A percentile compares a stretch with the other conserved stretches of the same genome.
phyloP scores from a whole-genome alignment of 1,140 invertebrate genomes.

The Temnothorax curvispinosus region DNA sequence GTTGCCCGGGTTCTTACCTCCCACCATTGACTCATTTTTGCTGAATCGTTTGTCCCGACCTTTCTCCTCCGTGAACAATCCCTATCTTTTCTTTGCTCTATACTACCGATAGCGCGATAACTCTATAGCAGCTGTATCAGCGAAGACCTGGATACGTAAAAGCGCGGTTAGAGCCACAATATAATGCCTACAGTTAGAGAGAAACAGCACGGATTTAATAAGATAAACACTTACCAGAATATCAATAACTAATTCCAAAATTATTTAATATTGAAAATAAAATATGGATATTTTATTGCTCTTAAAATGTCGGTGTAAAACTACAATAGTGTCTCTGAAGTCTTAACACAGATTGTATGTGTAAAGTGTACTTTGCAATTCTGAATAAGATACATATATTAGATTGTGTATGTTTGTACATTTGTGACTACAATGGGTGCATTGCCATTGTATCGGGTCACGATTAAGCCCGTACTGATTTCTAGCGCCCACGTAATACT shows the following conservation, averaged over 20 bases:
- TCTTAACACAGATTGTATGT: slow-evolving; percentile 42
- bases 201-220: not conserved
- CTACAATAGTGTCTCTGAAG: not conserved
- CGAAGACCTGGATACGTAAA: not conserved
- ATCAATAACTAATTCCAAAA: not conserved
- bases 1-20: slow-evolving; percentile 62
- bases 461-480: slow-evolving; percentile 54
- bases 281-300: not conserved
- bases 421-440: slow-evolving; percentile 59
- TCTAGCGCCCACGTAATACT: slow-evolving; percentile 29
- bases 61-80: not conserved
- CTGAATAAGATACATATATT: slow-evolving; percentile 45
- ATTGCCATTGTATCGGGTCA: slow-evolving; percentile 67
- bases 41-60: not conserved
- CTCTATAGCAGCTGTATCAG: slow-evolving; percentile 15
- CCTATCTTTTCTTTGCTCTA: slow-evolving; percentile 14
- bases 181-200: not conserved
- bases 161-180: not conserved
- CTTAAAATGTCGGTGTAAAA: not conserved
- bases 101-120: slow-evolving; percentile 26
- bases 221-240: not conserved
- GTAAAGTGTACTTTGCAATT: slow-evolving; percentile 57
- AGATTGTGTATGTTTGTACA: slow-evolving; percentile 51
- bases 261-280: not conserved
- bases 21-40: slow-evolving; percentile 64